Evolutionary conservation across 2,113 vertebrate species (phyloP).

Genomic region (Aspidoscelis tigris): DNA sequence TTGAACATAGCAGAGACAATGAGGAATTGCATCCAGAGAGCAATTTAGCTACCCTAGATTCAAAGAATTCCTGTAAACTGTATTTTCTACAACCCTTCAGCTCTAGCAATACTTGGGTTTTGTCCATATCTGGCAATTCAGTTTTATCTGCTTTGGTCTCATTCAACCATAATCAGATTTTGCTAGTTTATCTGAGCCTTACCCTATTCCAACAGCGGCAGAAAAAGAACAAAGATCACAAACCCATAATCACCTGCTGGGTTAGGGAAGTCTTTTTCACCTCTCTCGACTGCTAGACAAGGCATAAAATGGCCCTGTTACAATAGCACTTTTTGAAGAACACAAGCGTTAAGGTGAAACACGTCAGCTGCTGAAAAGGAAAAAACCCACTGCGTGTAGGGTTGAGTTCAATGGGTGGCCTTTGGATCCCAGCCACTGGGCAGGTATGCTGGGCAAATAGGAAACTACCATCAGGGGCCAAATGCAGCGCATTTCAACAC

Average conservation of each 20-base stretch:
- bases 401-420: background rate
- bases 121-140: background rate
- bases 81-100: background rate
- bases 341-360: background rate
- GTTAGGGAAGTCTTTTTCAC: background rate
- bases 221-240: background rate
- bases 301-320: background rate
- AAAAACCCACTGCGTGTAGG: background rate
- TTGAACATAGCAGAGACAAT: too few species aligned
- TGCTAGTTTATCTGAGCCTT: background rate
- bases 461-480: background rate
- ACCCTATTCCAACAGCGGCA: background rate
- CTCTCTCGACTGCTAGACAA: background rate
- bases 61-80: background rate
- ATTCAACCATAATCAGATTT: background rate
- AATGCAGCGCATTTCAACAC: background rate
- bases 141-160: background rate
- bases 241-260: background rate
- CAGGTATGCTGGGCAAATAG: too few species aligned
- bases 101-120: background rate
- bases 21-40: too few species aligned
- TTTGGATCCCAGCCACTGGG: background rate
- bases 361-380: background rate
- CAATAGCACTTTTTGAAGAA: background rate
- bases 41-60: background rate